Evolutionary conservation across 2,888 invertebrate species (phyloP).

Genomic region (Volucella inflata): DNA sequence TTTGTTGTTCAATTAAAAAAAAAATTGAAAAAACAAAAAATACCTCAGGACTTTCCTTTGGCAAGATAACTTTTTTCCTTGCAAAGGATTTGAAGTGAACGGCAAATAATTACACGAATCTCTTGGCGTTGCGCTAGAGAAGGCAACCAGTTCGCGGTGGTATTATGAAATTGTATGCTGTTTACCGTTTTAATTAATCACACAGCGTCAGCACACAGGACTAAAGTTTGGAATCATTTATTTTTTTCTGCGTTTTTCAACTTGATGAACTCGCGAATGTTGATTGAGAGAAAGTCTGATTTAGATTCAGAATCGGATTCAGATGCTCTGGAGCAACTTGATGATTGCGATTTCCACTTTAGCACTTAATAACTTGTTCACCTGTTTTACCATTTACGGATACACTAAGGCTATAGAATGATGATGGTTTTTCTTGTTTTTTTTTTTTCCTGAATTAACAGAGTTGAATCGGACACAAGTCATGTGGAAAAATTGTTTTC

Average conservation of each 20-base stretch:
- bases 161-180: background rate
- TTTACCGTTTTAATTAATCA: slow-evolving; percentile 66
- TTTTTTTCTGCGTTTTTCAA: slow-evolving; percentile 26
- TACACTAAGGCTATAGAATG: background rate
- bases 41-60: slow-evolving; percentile 20
- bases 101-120: slow-evolving; percentile 55
- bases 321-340: slow-evolving; percentile 29
- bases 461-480: slow-evolving; percentile 64
- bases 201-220: slow-evolving; percentile 47
- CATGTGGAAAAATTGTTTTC: slow-evolving; percentile 76
- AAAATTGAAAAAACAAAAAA: background rate
- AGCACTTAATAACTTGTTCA: slow-evolving; percentile 74
- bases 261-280: slow-evolving; percentile 55
- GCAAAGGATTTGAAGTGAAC: slow-evolving; percentile 52
- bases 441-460: slow-evolving; percentile 24
- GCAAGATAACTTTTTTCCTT: slow-evolving; percentile 42
- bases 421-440: slow-evolving; percentile 2
- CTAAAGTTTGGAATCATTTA: slow-evolving; percentile 45
- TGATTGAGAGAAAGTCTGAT: slow-evolving; percentile 17
- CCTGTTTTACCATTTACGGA: slow-evolving; percentile 20
- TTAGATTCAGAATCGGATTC: background rate
- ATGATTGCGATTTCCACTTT: slow-evolving; percentile 68
- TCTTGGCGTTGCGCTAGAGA: slow-evolving; percentile 13
- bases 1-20: slow-evolving; percentile 44
- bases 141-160: slow-evolving; percentile 50